Conservation (phyloP, 53 echinoderm and acorn worm genomes). For the Temnopleurus reevesii region DNA sequence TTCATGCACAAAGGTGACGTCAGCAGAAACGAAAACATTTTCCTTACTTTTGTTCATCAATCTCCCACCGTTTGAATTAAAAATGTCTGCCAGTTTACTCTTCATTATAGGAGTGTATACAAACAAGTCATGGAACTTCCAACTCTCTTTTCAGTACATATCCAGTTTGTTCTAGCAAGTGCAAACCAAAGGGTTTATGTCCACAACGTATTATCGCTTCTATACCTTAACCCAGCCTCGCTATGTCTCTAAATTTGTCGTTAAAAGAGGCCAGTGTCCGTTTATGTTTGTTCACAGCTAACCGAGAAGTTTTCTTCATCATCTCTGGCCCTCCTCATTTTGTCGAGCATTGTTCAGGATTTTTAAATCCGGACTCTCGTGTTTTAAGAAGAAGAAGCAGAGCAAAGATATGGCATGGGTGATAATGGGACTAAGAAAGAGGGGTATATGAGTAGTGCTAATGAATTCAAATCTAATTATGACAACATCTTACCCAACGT, state of each 20-base stretch:
- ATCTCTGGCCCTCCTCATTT: background rate
- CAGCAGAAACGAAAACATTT: constrained; percentile 1
- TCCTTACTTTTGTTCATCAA: constrained; percentile 2
- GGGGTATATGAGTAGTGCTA: background rate
- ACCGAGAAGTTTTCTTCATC: constrained; percentile 11
- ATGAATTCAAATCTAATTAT: constrained; percentile 34
- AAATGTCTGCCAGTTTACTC: background rate
- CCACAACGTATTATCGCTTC: constrained; percentile 29
- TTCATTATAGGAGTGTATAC: background rate
- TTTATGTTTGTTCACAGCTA: constrained; percentile 37
- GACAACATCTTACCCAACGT: background rate
- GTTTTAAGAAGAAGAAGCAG: constrained; percentile 6
- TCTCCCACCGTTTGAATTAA: background rate
- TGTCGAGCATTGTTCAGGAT: background rate
- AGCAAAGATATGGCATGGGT: background rate
- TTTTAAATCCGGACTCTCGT: constrained; percentile 8
- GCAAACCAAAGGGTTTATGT: constrained; percentile 28
- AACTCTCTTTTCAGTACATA: background rate
- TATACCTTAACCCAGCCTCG: background rate
- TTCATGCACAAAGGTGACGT: background rate
- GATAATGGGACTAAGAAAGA: constrained; percentile 7
- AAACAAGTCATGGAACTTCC: background rate
- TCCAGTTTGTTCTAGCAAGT: constrained; percentile 36
- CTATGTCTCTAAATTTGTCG: constrained; percentile 45
- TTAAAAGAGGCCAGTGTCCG: constrained; percentile 39